Percentiles rank a stretch among this genome's conserved stretches.
Evolutionary conservation across 2,888 invertebrate species (phyloP).

Genomic region (Tetropium fuscum): DNA sequence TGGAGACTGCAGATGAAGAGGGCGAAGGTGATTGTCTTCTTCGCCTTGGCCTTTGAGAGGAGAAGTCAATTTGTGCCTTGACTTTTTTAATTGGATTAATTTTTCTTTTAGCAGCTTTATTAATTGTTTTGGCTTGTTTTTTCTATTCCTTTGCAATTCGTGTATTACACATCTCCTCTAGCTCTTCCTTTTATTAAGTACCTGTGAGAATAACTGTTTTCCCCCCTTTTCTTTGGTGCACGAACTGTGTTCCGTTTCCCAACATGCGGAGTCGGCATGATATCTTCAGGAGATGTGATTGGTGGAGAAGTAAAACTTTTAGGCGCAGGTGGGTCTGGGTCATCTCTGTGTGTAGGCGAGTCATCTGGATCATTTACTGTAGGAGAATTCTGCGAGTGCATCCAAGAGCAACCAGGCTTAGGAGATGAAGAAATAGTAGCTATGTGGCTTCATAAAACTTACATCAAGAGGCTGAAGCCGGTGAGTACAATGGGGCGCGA

Average conservation of each 20-base stretch:
- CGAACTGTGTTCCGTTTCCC: slow-evolving; percentile 6
- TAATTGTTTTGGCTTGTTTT: background rate
- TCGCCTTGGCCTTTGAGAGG: background rate
- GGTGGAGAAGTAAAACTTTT: slow-evolving; percentile 4
- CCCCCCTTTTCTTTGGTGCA: slow-evolving; percentile 3
- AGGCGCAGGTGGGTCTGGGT: background rate
- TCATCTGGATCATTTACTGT: slow-evolving; percentile 10
- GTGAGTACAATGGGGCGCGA: too few species aligned
- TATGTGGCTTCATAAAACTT: too few species aligned
- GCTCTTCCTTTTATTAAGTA: slow-evolving; percentile 3
- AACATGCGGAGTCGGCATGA: slow-evolving; percentile 8
- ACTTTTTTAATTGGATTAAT: background rate
- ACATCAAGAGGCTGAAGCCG: too few species aligned
- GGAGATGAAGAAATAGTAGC: too few species aligned
- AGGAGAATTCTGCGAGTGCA: slow-evolving; percentile 11
- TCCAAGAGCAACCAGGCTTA: slow-evolving; percentile 12
- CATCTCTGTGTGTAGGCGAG: slow-evolving; percentile 8
- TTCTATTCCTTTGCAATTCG: background rate
- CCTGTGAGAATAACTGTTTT: slow-evolving; percentile 7
- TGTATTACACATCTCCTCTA: background rate
- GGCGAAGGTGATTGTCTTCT: background rate
- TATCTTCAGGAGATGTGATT: slow-evolving; percentile 11
- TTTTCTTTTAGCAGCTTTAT: slow-evolving; percentile 1
- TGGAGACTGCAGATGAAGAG: slow-evolving; percentile 2
- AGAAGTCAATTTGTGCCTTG: too few species aligned